Base-by-base conservation (phyloP, 1,140 invertebrate genomes). In the Varroa destructor region DNA sequence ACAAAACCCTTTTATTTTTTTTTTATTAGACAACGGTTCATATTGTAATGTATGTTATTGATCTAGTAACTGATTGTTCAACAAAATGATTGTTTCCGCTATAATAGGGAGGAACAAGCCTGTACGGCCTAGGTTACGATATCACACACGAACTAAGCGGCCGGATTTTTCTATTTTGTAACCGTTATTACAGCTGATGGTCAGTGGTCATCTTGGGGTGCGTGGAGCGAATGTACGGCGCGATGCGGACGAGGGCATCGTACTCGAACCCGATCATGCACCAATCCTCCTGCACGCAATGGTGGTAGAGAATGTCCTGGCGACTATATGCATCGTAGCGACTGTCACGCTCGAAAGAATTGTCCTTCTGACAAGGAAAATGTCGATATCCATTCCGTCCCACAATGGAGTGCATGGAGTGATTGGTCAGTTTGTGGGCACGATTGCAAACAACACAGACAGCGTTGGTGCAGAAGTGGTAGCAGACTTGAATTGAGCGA, bases 181-280 rank as follows among this genome's bases (percentile, higher is more conserved):
- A 36, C 46, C 40, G 12, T 67, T 12, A 25, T 25, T 37, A 37
- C 61, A 67, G 61, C 61, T 12, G 46, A 67, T 37, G 61, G 61
- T 8, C 14, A 10, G 14, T 67, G 61, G 61, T 67, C 61, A 12
- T 46, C 61, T n/a, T 67, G 61, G 61, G 61, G 61, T 14, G 61
- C 61, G 10, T 67, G 61, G 61, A 67, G 61, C 37, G 61, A 67
- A 40, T 67, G 61, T 8, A 43, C 61, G 5, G 40, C 61, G 1
- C 40, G 46, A 25, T 67, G 61, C 37, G 61, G 61, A 12, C 40
- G 61, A n/a, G 61, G 61, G 2, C 37, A 67, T 46, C 61, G 61
- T 40, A 67, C 40, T 8, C 61, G 61, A 43, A 67, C 61, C 3
- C 40, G 61, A 46, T 67, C 61, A 46, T 67, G 61, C 37, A 67